Conservation (phyloP, 2,113 vertebrate genomes). For the Dissostichus mawsoni region DNA sequence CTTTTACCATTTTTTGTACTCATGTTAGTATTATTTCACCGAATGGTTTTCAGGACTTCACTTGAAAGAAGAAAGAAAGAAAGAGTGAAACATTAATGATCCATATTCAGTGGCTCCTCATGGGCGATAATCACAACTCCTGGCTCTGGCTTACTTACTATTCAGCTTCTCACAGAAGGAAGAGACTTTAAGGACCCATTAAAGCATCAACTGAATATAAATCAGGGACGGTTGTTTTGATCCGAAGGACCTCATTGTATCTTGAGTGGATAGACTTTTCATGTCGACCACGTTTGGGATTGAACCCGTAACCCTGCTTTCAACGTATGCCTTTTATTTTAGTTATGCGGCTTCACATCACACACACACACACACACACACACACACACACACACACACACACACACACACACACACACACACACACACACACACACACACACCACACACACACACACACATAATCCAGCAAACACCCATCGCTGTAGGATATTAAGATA, state of each 20-base stretch:
- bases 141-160: slow-evolving; percentile 47
- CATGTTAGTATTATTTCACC: slow-evolving; percentile 2
- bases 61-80: slow-evolving; percentile 23
- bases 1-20: slow-evolving; percentile 1
- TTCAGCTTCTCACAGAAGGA: slow-evolving; percentile 52
- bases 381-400: neutral
- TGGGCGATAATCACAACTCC: slow-evolving; percentile 52
- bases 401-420: neutral
- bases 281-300: neutral
- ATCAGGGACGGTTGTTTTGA: slow-evolving; percentile 52
- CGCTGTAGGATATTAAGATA: neutral
- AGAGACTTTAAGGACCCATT: slow-evolving; percentile 46
- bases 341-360: neutral
- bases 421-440: neutral
- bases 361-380: neutral
- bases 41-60: slow-evolving; percentile 2
- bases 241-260: slow-evolving; percentile 24
- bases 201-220: slow-evolving; percentile 61
- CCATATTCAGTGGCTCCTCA: slow-evolving; percentile 57
- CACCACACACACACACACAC: neutral
- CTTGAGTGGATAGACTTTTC: slow-evolving; percentile 13
- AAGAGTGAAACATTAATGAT: slow-evolving; percentile 35
- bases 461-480: neutral
- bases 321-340: neutral
- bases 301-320: slow-evolving; percentile 20